phyloP scores from a whole-genome alignment of 1,140 invertebrate genomes.

The Globodera ellingtonae region DNA sequence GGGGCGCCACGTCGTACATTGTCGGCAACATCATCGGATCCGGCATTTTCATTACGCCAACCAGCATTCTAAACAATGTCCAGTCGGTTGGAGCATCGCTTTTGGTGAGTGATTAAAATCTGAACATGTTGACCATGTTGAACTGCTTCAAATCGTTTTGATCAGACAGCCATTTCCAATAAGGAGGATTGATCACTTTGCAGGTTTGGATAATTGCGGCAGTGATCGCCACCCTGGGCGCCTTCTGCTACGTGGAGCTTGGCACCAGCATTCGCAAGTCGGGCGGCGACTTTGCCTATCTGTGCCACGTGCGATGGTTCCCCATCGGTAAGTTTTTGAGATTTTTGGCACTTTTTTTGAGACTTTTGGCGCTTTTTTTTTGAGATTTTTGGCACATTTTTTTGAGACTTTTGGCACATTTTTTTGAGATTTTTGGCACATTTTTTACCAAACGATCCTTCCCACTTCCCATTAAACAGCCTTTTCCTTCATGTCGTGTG shows the following conservation, averaged over 20 bases:
- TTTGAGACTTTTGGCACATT: too few species aligned
- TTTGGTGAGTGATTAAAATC: neutral
- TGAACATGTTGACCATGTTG: too few species aligned
- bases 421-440: neutral
- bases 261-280: conserved; percentile 51
- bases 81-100: conserved; percentile 33
- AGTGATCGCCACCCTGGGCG: conserved; percentile 36
- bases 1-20: conserved; percentile 39
- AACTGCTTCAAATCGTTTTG: too few species aligned
- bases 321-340: neutral
- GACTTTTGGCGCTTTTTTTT: conserved; percentile 1
- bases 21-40: conserved; percentile 42
- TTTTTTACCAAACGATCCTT: conserved; percentile 19
- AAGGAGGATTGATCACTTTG: neutral
- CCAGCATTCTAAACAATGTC: conserved; percentile 34
- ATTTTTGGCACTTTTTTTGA: conserved; percentile 12
- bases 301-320: conserved; percentile 54
- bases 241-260: conserved; percentile 46
- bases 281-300: conserved; percentile 55
- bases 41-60: conserved; percentile 44
- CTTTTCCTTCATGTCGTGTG: conserved; percentile 49
- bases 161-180: too few species aligned
- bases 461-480: conserved; percentile 25
- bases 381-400: neutral
- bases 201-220: conserved; percentile 33